Evolutionary conservation across 2,888 invertebrate species (phyloP).

Genomic region (Phytoseiulus persimilis): DNA sequence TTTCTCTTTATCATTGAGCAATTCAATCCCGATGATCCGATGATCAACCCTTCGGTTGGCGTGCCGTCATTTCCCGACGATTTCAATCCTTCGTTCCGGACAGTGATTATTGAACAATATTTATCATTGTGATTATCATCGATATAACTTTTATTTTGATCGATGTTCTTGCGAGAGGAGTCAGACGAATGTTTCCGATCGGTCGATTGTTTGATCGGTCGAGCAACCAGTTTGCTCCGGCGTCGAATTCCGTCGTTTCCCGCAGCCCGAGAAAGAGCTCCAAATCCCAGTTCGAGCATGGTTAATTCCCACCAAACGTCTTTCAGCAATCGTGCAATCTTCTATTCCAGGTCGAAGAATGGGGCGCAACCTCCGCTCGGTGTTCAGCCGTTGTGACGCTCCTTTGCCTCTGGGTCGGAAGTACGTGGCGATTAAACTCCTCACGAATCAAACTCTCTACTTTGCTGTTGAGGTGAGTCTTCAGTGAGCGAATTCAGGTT

Average conservation of each 20-base stretch:
- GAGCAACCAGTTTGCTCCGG: not conserved
- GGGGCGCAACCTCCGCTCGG: constrained; percentile 41
- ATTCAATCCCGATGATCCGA: not conserved
- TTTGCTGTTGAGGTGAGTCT: constrained; percentile 51
- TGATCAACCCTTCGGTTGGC: not conserved
- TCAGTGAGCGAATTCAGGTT: too few species aligned
- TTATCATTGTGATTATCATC: not conserved
- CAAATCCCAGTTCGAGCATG: not conserved
- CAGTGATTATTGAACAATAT: not conserved
- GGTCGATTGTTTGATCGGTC: not conserved
- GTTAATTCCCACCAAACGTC: not conserved
- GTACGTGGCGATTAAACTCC: constrained; percentile 51
- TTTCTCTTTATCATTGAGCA: not conserved
- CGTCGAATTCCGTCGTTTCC: not conserved
- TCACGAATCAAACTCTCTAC: constrained; percentile 51
- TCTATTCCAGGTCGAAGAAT: constrained; percentile 39
- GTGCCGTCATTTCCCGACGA: not conserved
- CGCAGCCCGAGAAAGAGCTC: not conserved
- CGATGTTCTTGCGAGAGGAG: not conserved
- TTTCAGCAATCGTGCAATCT: not conserved
- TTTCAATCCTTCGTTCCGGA: not conserved
- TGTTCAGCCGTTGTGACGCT: constrained; percentile 47
- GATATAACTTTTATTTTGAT: not conserved
- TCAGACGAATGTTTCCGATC: not conserved
- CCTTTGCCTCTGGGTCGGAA: constrained; percentile 48